Evolutionary conservation across 2,888 invertebrate species (phyloP), one percentile per base, ranked within the genome.

Genomic region (Hypselothyrea guttata): DNA sequence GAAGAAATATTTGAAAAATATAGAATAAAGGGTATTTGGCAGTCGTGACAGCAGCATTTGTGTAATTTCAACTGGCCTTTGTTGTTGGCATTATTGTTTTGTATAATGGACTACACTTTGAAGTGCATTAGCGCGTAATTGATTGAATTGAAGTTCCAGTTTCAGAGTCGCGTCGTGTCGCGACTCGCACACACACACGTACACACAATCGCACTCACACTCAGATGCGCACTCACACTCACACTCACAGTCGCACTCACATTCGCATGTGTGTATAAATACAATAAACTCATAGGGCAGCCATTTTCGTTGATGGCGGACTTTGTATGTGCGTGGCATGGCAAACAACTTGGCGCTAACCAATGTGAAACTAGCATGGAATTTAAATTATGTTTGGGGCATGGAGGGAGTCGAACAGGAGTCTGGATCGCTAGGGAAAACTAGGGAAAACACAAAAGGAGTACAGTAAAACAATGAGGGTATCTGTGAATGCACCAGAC

Each of bases 81-180:
- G 7, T 12, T 28, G 12, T 34, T 12, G 45, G 35, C 51, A 33
- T 37, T 54, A 56, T 67, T 70, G 64, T 55, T 60, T 64, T 54
- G 51, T 54, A 49, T 65, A 58, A 65, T 49, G 40, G 47, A 53
- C 49, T 48, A 12, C 31, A 61, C 61, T 65, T 73, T 60, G 49
- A 58, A 65, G 73, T 69, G 65, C 71, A 71, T 69, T 61, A 61
- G 65, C 54, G 69, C 69, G 73, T 57, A 65, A 69, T 73, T 73
- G 71, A 71, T 73, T 69, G 49, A 69, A 71, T 73, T 72, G 66
- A 65, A 58, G 53, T 66, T 70, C 9, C 45, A 42, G 49, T 44
- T 47, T 49, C 35, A 34, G 16, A 53, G 16, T 30, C 18, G 49
- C 31, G 27, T 44, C 13, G 28, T 34, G 18, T 9, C 18, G 16